Evolutionary conservation across 1,140 invertebrate genomes (phyloP).

Genomic region (Eriosoma lanigerum): DNA sequence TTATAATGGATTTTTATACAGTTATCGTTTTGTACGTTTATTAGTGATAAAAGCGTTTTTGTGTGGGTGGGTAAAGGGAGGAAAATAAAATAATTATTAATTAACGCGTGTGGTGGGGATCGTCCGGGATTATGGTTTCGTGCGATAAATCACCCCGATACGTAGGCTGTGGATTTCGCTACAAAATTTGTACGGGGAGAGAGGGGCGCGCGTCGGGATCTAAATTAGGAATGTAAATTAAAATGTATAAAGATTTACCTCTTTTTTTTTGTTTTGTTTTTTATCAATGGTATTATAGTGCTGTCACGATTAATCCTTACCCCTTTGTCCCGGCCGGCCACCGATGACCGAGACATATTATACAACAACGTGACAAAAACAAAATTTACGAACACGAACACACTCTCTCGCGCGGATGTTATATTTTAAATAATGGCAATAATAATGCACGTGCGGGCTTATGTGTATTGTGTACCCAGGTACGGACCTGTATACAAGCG

Average conservation of each 20-base stretch:
- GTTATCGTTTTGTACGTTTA: no score
- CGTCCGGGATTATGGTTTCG: neutral
- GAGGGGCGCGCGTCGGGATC: no score
- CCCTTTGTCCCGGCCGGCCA: no score
- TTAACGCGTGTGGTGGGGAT: neutral
- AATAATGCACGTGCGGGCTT: neutral
- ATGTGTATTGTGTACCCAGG: neutral
- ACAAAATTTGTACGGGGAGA: neutral
- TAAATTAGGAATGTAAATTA: neutral
- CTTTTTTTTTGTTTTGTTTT: no score
- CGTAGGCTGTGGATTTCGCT: neutral
- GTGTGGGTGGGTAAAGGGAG: no score
- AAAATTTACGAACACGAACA: no score
- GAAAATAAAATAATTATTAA: neutral
- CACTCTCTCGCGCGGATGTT: neutral
- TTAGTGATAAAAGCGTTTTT: neutral
- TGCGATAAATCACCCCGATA: conserved; percentile 16
- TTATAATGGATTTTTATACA: no score
- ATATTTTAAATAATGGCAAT: neutral
- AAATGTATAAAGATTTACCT: neutral
- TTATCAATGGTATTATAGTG: no score
- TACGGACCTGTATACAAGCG: neutral
- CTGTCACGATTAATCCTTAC: neutral
- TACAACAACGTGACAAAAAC: neutral
- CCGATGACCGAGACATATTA: neutral